Percentiles rank a stretch among this genome's conserved stretches.
Evolutionary conservation across 2,113 vertebrate genomes (phyloP).

Genomic region (Lycaon pictus): DNA sequence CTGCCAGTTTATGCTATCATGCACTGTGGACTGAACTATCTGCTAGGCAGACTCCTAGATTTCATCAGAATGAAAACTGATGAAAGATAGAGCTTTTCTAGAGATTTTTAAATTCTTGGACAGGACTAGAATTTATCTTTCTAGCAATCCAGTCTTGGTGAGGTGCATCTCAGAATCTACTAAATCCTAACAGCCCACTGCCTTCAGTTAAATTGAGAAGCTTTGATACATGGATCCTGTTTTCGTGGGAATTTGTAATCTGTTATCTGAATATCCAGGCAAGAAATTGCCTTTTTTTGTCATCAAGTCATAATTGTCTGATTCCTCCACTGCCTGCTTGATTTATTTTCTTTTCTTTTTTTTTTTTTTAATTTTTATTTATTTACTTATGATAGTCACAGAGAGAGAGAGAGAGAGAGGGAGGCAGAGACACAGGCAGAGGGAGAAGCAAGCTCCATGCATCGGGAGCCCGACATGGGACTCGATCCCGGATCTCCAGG

Average conservation of each 20-base stretch:
- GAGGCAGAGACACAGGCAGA: no score
- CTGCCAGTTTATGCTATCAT: background rate
- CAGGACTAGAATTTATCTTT: slow-evolving; percentile 54
- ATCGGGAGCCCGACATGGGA: no score
- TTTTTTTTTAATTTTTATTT: no score
- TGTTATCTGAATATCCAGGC: slow-evolving; percentile 41
- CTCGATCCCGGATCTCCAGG: no score
- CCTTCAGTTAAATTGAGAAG: background rate
- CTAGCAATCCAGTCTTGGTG: slow-evolving; percentile 3
- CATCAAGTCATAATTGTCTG: slow-evolving; percentile 48
- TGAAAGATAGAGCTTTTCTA: slow-evolving; percentile 60
- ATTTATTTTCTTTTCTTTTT: slow-evolving; percentile 60
- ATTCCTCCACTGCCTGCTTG: background rate
- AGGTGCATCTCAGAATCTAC: slow-evolving; percentile 8
- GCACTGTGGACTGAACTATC: background rate
- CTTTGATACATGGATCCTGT: slow-evolving; percentile 9
- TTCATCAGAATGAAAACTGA: slow-evolving; percentile 62
- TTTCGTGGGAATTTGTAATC: background rate
- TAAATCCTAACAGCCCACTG: background rate
- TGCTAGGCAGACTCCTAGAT: background rate
- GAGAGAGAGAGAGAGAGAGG: no score
- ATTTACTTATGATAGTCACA: no score
- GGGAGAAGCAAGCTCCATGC: no score
- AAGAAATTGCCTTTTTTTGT: slow-evolving; percentile 53
- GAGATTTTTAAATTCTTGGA: slow-evolving; percentile 23